A percentile compares a stretch with the other conserved stretches of the same genome.
Evolutionary conservation across 2,113 vertebrate species (phyloP).

Genomic region (Sapajus apella): DNA sequence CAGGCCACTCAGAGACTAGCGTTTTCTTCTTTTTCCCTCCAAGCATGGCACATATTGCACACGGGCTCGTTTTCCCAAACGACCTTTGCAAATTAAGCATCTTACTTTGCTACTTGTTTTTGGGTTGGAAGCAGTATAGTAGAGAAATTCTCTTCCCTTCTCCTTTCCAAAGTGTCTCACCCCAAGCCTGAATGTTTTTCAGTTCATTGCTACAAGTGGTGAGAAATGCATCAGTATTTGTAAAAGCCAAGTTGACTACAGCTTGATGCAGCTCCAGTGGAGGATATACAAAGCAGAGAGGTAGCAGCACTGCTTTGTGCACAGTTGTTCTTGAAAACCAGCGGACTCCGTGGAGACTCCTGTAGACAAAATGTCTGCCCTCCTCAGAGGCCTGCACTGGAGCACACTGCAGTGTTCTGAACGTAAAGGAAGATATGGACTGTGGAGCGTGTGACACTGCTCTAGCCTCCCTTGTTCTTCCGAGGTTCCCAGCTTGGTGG

Average conservation of each 20-base stretch:
- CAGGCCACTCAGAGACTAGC: not conserved
- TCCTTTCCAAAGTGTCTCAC: not conserved
- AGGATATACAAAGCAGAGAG: not conserved
- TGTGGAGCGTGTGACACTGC: fast-evolving
- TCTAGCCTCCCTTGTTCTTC: not conserved
- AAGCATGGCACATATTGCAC: fast-evolving
- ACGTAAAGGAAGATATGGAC: not conserved
- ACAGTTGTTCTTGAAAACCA: not conserved
- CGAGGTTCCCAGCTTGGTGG: not conserved
- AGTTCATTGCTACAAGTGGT: not conserved
- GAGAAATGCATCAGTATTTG: not conserved
- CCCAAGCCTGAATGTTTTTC: not conserved
- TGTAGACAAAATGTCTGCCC: no score
- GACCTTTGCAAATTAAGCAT: not conserved
- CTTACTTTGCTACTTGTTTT: not conserved
- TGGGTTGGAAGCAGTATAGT: not conserved
- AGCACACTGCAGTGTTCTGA: fast-evolving
- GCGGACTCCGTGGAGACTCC: not conserved
- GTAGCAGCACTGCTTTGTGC: not conserved
- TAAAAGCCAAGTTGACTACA: not conserved
- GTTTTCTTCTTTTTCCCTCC: not conserved
- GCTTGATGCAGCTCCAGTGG: not conserved
- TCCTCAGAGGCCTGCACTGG: not conserved
- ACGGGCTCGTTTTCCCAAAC: not conserved
- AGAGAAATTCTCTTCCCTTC: not conserved